A percentile compares a stretch with the other conserved stretches of the same genome.
Conservation (phyloP, 1,140 invertebrate species). For the Tetragnatha versicolor region DNA sequence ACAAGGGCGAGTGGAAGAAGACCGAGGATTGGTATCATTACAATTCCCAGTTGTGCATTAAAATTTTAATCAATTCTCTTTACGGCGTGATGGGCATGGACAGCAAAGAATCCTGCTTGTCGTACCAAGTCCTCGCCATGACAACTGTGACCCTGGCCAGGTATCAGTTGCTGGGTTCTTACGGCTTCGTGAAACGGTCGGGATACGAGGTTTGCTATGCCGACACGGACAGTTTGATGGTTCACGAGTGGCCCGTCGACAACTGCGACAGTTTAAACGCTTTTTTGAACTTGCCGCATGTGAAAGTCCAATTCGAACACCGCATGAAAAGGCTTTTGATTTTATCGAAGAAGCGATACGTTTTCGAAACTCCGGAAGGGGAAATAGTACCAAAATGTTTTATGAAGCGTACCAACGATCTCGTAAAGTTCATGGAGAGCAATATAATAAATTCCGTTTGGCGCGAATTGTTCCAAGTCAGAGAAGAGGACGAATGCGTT, state of each 20-base stretch:
- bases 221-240: too few species aligned
- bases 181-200: not conserved
- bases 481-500: not conserved
- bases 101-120: conserved; percentile 22
- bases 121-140: not conserved
- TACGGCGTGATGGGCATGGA: conserved; percentile 24
- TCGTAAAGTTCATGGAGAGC: not conserved
- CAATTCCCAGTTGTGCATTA: conserved; percentile 19
- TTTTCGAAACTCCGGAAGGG: too few species aligned
- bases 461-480: not conserved
- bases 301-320: too few species aligned
- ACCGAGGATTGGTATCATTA: conserved; percentile 1
- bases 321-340: too few species aligned
- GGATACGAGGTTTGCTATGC: too few species aligned
- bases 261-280: too few species aligned
- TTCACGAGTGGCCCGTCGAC: too few species aligned
- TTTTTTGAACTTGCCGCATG: too few species aligned
- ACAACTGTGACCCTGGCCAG: conserved; percentile 4
- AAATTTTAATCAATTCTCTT: conserved; percentile 22
- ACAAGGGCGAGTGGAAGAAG: not conserved
- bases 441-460: not conserved
- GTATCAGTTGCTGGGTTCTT: conserved; percentile 13
- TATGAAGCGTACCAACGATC: not conserved
- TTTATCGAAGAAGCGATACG: too few species aligned
- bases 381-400: conserved; percentile 8